These are phyloP conservation scores for Leptinotarsa tumamoca DNA, from an alignment of 2,888 invertebrate species.

Conservation along the genomic window DNA sequence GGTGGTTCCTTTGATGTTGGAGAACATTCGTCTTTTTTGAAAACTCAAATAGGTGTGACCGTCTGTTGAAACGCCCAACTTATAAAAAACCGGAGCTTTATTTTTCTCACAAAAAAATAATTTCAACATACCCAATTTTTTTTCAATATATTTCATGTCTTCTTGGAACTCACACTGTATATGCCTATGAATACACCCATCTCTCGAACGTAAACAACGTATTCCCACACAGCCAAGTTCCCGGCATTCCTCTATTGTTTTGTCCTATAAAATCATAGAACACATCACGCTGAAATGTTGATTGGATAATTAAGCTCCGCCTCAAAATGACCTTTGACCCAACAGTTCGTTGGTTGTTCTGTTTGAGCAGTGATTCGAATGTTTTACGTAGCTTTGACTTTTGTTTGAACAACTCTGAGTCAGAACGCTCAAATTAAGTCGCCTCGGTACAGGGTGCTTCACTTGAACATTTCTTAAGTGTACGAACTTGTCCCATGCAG, in stretches of 20 bases:
- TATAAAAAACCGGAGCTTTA: too few species aligned
- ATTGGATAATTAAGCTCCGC: constrained; percentile 54
- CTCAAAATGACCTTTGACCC: constrained; percentile 52
- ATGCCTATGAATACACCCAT: constrained; percentile 4
- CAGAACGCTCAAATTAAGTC: neutral
- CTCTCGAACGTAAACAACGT: constrained; percentile 5
- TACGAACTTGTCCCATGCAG: too few species aligned
- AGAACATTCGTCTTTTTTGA: too few species aligned
- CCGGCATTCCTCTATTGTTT: constrained; percentile 35
- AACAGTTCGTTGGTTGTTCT: constrained; percentile 41
- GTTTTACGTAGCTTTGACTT: constrained; percentile 21
- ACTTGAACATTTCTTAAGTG: too few species aligned
- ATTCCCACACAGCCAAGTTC: constrained; percentile 15
- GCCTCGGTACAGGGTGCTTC: neutral
- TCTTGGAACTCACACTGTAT: neutral
- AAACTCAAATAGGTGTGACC: too few species aligned
- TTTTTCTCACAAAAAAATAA: too few species aligned
- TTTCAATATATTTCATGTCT: too few species aligned
- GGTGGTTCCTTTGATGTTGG: too few species aligned
- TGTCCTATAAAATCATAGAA: constrained; percentile 49
- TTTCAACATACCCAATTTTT: too few species aligned
- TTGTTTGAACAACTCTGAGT: constrained; percentile 18
- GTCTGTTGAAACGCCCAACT: too few species aligned
- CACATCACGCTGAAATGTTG: constrained; percentile 43
- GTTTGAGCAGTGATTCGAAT: constrained; percentile 24